Evolutionary conservation across 2,113 vertebrate genomes (phyloP), one percentile per base, ranked within the genome.

Genomic region (Ageneiosus marmoratus): DNA sequence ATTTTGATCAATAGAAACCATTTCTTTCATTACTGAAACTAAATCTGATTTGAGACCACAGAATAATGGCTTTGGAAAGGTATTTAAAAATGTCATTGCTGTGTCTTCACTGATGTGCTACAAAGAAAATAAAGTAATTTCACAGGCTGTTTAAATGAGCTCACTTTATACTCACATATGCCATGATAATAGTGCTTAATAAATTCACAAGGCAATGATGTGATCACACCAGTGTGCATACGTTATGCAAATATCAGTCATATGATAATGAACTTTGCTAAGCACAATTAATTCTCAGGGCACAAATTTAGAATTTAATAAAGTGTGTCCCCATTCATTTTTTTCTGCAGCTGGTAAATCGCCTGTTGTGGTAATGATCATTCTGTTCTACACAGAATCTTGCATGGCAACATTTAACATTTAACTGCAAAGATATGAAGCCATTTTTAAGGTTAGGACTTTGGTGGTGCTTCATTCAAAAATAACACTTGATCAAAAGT

Each of bases 281-380:
- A 53, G 73, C 73, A 55, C 73, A 55, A n/a, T 44, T 41, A 58
- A 77, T 56, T 58, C 53, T 16, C 75, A 41, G 53, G 53, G 34
- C 53, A 58, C 53, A 41, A 13, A 77, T 77, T 56, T 13, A 58
- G 5, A 37, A 77, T 77, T 77, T 58, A 58, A 77, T 77, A 77
- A 77, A 24, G 22, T 50, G 32, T n/a, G 75, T 27, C 53, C 32
- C 20, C 51, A 34, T 53, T 51, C 1, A 18, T 32, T 50, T 56
- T 20, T 20, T 53, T 12, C 32, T 76, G 50, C 20, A 55, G 50
- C 18, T 6, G 51, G 24, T 37, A 76, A 32, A 76, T 55, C 16
- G 8, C 29, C 73, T 55, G 73, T 22, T 55, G 8, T 58, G 53
- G 32, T 77, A 77, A 60, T 44, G 34, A 44, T 41, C 41, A 56